These are phyloP conservation scores for Oncorhynchus masou DNA, from an alignment of 2,113 vertebrate genomes.

Conservation along the genomic window DNA sequence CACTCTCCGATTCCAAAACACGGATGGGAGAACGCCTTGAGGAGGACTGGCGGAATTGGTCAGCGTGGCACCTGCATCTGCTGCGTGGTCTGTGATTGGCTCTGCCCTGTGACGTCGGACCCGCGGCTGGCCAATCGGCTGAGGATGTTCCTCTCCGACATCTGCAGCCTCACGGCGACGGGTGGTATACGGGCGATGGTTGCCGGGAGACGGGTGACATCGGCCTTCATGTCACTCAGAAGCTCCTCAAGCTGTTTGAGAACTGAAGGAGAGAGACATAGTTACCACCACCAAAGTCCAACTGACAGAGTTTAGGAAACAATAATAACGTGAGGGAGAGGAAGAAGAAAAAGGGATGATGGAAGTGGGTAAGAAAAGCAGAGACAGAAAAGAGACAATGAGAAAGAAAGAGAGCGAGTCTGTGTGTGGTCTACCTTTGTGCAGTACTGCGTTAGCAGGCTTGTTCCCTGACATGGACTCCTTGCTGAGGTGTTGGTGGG, in stretches of 20 bases:
- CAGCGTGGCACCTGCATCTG: conserved; percentile 83
- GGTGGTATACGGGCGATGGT: conserved; percentile 96
- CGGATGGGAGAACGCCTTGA: neutral
- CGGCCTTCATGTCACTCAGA: conserved; percentile 97
- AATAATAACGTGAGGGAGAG: too few relatives aligned
- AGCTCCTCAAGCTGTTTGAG: conserved; percentile 98
- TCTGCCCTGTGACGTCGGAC: conserved; percentile 74
- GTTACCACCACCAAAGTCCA: neutral
- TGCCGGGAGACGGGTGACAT: conserved; percentile 92
- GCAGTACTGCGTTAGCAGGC: conserved; percentile 94
- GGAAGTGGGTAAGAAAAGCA: too few relatives aligned
- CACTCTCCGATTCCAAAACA: conserved; percentile 12
- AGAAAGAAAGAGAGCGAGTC: neutral
- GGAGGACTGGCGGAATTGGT: conserved; percentile 27
- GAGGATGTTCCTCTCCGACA: conserved; percentile 97
- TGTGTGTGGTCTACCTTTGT: conserved; percentile 83
- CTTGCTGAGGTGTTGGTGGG: conserved; percentile 97
- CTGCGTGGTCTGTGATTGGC: conserved; percentile 57
- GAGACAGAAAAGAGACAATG: too few relatives aligned
- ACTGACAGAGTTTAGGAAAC: too few relatives aligned
- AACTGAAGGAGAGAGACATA: conserved; percentile 70
- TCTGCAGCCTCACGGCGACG: conserved; percentile 92
- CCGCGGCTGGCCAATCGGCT: conserved; percentile 93
- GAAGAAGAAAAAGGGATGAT: too few relatives aligned
- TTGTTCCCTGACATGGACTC: conserved; percentile 99